phyloP scores from a whole-genome alignment of 2,113 vertebrate genomes.

The Tenebrosternarchus preto region DNA sequence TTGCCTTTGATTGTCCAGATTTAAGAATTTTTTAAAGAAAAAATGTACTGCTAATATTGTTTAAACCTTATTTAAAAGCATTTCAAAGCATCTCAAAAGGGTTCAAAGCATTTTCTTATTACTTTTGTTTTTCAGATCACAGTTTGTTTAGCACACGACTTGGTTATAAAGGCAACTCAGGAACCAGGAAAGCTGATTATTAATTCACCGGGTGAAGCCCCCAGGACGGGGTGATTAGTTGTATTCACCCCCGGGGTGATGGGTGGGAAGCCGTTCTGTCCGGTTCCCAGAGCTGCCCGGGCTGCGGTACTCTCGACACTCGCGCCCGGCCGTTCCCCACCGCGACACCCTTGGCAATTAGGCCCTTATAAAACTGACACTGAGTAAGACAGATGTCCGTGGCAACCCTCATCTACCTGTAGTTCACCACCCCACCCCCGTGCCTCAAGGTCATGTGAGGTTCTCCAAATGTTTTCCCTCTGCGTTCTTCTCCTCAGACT shows the following conservation, averaged over 20 bases:
- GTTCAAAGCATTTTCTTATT: not conserved
- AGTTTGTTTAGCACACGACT: not conserved
- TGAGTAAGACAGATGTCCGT: slow-evolving; percentile 24
- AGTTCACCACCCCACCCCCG: not conserved
- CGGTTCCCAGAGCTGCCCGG: too few species aligned
- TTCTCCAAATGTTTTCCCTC: slow-evolving; percentile 22
- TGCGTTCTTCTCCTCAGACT: not conserved
- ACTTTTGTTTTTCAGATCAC: not conserved
- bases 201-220: too few species aligned
- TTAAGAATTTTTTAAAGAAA: not conserved
- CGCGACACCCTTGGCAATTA: slow-evolving; percentile 24
- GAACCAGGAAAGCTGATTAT: too few species aligned
- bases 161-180: too few species aligned
- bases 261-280: too few species aligned
- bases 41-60: not conserved
- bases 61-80: not conserved
- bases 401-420: not conserved
- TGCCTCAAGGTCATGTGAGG: slow-evolving; percentile 7
- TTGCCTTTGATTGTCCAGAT: slow-evolving; percentile 13
- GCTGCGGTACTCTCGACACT: too few species aligned
- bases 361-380: slow-evolving; percentile 34
- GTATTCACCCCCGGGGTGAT: too few species aligned
- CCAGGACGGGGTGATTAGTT: too few species aligned
- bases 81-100: too few species aligned
- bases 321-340: not conserved